Evolutionary conservation across 2,113 vertebrate species (phyloP).

Genomic region (Microcebus murinus): DNA sequence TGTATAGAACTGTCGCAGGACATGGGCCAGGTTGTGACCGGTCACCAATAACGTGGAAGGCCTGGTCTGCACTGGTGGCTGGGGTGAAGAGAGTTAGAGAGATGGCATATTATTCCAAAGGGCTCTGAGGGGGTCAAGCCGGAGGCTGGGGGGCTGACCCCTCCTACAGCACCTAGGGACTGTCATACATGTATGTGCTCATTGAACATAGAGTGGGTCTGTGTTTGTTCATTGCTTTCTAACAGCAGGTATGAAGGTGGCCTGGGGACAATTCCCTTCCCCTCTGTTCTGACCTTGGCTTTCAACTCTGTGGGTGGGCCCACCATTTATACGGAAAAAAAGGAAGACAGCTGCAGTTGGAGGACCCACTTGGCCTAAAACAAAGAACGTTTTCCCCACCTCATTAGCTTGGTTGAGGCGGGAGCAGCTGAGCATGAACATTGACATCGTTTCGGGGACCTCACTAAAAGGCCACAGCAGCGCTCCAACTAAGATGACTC

Average conservation of each 20-base stretch:
- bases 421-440: conserved; percentile 40
- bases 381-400: conserved; percentile 17
- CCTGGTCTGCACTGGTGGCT: not conserved
- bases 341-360: not conserved
- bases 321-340: not conserved
- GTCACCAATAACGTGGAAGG: not conserved
- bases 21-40: not conserved
- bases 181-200: not conserved
- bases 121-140: not conserved
- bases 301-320: not conserved
- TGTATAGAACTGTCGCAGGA: fast-evolving
- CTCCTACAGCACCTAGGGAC: not conserved
- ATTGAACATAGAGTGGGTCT: not conserved
- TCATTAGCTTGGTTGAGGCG: conserved; percentile 31
- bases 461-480: not conserved
- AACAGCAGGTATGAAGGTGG: not conserved
- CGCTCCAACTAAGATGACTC: not conserved
- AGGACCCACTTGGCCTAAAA: conserved; percentile 13
- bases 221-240: not conserved
- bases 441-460: not conserved
- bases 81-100: not conserved
- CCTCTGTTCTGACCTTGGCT: not conserved
- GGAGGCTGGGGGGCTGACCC: not conserved
- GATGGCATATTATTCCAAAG: no score
- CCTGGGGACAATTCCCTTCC: not conserved